These are phyloP conservation scores for Crotalus tigris DNA, from an alignment of 2,113 vertebrate species.

Conservation along the genomic window DNA sequence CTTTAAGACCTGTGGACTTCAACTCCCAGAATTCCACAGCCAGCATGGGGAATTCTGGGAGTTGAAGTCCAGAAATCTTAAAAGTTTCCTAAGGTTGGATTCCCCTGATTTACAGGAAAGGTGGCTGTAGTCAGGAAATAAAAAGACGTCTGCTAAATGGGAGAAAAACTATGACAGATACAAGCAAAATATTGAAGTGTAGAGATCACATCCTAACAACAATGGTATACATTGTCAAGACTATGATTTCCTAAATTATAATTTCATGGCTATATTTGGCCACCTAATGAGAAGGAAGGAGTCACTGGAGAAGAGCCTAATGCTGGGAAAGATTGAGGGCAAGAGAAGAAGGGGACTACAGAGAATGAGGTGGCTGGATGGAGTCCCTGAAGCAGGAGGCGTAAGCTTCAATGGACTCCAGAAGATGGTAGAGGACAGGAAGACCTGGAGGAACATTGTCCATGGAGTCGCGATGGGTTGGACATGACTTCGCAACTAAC, in stretches of 20 bases:
- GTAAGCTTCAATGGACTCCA: too few species aligned
- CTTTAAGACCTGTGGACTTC: not conserved
- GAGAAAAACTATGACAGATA: not conserved
- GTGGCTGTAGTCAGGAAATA: not conserved
- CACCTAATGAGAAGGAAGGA: too few species aligned
- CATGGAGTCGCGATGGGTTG: too few species aligned
- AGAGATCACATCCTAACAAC: not conserved
- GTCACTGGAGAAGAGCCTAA: too few species aligned
- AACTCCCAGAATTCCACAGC: too few species aligned
- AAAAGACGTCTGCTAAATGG: not conserved
- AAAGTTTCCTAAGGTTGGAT: not conserved
- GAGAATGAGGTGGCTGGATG: too few species aligned
- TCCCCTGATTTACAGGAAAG: not conserved
- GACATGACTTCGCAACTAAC: too few species aligned
- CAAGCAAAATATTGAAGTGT: not conserved
- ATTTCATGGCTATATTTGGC: not conserved
- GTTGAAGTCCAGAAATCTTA: not conserved
- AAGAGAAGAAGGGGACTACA: too few species aligned
- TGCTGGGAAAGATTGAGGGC: too few species aligned
- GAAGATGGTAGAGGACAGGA: too few species aligned
- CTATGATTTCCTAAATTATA: not conserved
- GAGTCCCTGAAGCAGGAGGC: too few species aligned
- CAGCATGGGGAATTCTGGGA: not conserved
- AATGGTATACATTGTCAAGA: not conserved
- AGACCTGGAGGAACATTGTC: too few species aligned